phyloP scores from a whole-genome alignment of 2,113 vertebrate genomes.

The Phodopus roborovskii region DNA sequence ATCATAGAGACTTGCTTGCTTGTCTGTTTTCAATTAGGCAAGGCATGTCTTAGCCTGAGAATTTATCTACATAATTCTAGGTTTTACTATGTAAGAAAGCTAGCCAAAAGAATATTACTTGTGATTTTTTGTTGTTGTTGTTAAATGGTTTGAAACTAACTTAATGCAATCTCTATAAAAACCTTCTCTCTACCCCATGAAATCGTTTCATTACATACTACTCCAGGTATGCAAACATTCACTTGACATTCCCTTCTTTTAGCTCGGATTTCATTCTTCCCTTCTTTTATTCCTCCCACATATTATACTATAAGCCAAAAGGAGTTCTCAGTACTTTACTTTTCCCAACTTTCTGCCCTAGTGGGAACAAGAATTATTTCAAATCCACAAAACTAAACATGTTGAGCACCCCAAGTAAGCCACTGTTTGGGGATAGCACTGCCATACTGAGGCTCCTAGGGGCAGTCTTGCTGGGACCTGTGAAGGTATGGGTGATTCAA shows the following conservation, averaged over 20 bases:
- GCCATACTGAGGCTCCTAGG: background rate
- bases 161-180: slow-evolving; percentile 54
- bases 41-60: slow-evolving; percentile 75
- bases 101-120: slow-evolving; percentile 41
- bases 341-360: background rate
- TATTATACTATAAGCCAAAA: background rate
- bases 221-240: slow-evolving; percentile 16
- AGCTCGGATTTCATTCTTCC: background rate
- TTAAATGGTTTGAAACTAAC: slow-evolving; percentile 61
- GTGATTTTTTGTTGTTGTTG: slow-evolving; percentile 2
- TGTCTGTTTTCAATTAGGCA: slow-evolving; percentile 69
- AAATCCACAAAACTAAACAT: background rate
- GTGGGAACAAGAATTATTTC: background rate
- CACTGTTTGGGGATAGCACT: background rate
- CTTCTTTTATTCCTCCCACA: slow-evolving; percentile 42
- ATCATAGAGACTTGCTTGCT: slow-evolving; percentile 43
- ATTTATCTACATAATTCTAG: slow-evolving; percentile 55
- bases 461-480: background rate
- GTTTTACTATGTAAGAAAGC: slow-evolving; percentile 52
- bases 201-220: slow-evolving; percentile 37
- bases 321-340: background rate
- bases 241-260: slow-evolving; percentile 40
- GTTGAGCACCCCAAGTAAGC: slow-evolving; percentile 3
- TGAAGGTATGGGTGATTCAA: background rate
- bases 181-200: background rate